Percentiles rank a stretch among this genome's conserved stretches.
Conservation (phyloP, 92 coral and sea anemone species). For the Muricea muricata region DNA sequence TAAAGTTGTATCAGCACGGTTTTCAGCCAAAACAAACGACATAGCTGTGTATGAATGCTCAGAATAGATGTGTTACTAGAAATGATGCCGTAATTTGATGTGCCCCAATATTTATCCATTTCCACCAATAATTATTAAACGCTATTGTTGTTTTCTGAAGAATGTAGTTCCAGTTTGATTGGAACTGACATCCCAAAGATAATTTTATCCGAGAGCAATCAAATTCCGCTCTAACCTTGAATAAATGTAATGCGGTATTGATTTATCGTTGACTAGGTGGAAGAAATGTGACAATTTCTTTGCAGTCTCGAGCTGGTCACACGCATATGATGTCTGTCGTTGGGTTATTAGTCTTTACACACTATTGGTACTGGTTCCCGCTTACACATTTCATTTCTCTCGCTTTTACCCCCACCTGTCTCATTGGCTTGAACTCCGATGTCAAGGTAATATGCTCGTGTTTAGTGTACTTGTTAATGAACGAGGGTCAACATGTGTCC, state of each 20-base stretch:
- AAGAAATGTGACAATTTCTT: slow-evolving; percentile 93
- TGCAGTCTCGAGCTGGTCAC: slow-evolving; percentile 99
- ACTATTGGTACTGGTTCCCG: slow-evolving; percentile 99
- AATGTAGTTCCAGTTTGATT: too few relatives aligned
- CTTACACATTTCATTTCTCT: slow-evolving; percentile 91
- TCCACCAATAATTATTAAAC: too few relatives aligned
- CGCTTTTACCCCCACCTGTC: slow-evolving; percentile 89
- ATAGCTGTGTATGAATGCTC: too few relatives aligned
- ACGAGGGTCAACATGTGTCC: neutral
- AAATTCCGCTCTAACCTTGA: too few relatives aligned
- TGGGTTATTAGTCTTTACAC: slow-evolving; percentile 91
- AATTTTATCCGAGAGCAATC: too few relatives aligned
- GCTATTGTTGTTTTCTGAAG: too few relatives aligned
- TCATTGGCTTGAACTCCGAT: slow-evolving; percentile 95
- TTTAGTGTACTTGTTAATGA: neutral
- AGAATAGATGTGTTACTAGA: too few relatives aligned
- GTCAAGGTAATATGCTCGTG: slow-evolving; percentile 69
- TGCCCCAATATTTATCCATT: too few relatives aligned
- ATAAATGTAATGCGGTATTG: neutral
- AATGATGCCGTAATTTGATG: too few relatives aligned
- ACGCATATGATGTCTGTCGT: slow-evolving; percentile 97
- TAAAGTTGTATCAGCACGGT: neutral
- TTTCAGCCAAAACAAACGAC: neutral
- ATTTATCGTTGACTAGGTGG: slow-evolving; percentile 70
- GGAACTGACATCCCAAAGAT: too few relatives aligned